Evolutionary conservation across 1,140 invertebrate genomes (phyloP).

Genomic region (Plectrocnemia conspersa): DNA sequence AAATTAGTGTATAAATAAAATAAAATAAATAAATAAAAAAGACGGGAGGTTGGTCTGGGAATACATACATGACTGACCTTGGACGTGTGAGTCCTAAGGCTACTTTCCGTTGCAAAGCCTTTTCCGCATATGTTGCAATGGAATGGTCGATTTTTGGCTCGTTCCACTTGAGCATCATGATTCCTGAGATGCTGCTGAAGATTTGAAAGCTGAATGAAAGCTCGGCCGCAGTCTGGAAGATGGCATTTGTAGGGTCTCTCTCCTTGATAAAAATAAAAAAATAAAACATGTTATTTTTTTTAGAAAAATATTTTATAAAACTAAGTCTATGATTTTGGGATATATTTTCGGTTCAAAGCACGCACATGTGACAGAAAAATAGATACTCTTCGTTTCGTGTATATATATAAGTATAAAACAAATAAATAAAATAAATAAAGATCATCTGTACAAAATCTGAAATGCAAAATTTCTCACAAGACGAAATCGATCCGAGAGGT

Average conservation of each 20-base stretch:
- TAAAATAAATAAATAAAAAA: conserved; percentile 23
- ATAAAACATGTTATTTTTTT: conserved; percentile 34
- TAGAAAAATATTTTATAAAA: neutral
- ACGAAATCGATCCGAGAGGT: conserved; percentile 35
- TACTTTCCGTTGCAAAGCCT: conserved; percentile 93
- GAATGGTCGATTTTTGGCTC: conserved; percentile 91
- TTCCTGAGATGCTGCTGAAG: conserved; percentile 94
- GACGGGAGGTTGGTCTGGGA: conserved; percentile 39
- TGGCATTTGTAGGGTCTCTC: conserved; percentile 96
- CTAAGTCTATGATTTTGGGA: neutral
- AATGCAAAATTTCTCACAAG: conserved; percentile 7
- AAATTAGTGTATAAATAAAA: too few relatives aligned
- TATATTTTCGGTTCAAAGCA: conserved; percentile 14
- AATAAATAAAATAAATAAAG: neutral
- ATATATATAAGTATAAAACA: neutral
- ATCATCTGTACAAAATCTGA: too few relatives aligned
- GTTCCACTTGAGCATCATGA: conserved; percentile 92
- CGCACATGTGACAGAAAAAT: conserved; percentile 24
- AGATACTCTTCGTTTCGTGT: conserved; percentile 10
- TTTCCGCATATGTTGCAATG: conserved; percentile 96
- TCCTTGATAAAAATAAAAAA: conserved; percentile 58
- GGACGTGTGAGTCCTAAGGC: conserved; percentile 88
- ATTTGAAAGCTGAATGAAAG: conserved; percentile 96
- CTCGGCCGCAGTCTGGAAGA: conserved; percentile 88
- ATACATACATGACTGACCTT: conserved; percentile 84